phyloP scores from a whole-genome alignment of 2,113 vertebrate genomes.

The Paradisaea rubra region DNA sequence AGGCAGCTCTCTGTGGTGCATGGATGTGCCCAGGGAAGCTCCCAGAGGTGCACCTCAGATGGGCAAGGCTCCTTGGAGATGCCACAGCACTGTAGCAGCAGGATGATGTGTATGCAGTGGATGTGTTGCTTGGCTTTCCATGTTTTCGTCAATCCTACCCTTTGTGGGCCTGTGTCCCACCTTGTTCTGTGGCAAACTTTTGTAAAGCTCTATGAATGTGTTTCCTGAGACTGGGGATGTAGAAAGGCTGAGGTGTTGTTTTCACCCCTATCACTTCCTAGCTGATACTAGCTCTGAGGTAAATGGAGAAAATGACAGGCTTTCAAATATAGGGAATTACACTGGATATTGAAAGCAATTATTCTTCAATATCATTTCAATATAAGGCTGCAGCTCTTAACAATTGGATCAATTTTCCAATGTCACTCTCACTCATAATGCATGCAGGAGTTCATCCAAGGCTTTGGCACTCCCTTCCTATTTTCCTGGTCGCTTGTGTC shows the following conservation, averaged over 20 bases:
- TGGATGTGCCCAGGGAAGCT: conserved; percentile 75
- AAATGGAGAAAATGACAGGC: not conserved
- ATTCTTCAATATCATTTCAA: not conserved
- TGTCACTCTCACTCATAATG: not conserved
- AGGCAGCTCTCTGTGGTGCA: conserved; percentile 79
- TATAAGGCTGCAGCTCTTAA: not conserved
- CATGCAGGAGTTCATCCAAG: not conserved
- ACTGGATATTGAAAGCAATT: conserved; percentile 24
- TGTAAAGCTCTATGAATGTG: not conserved
- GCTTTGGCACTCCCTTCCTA: not conserved
- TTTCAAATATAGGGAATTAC: conserved; percentile 46
- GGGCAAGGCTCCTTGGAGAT: conserved; percentile 72
- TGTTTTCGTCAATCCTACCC: conserved; percentile 63
- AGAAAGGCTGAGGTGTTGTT: not conserved
- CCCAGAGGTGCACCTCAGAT: conserved; percentile 72
- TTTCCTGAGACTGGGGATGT: not conserved
- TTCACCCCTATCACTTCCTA: not conserved
- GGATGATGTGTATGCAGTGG: conserved; percentile 71
- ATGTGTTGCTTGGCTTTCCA: conserved; percentile 71
- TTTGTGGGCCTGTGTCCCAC: conserved; percentile 65
- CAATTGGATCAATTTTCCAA: not conserved
- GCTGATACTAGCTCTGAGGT: conserved; percentile 31
- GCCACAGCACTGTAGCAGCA: conserved; percentile 72
- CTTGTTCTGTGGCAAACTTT: conserved; percentile 57
- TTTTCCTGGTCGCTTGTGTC: not conserved